Base-by-base conservation (phyloP, 2,888 invertebrate species). In the Sacculina carcini region DNA sequence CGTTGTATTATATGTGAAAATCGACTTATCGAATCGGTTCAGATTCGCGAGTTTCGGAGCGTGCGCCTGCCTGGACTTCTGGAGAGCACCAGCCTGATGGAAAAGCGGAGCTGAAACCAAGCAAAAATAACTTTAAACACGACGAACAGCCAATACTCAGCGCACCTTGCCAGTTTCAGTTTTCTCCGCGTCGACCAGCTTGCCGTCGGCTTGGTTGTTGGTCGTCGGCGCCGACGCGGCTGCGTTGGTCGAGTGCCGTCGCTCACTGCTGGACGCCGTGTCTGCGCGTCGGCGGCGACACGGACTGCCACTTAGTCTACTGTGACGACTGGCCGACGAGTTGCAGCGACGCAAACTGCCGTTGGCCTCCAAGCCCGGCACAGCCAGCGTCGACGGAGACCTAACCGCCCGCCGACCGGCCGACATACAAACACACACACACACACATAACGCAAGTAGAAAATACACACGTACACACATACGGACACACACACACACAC, bases 101-200 rank as follows among this genome's bases (percentile, higher is more conserved):
- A n/a, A n/a, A n/a, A n/a, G n/a, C n/a, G n/a, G n/a, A n/a, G n/a
- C n/a, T n/a, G n/a, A n/a, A n/a, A n/a, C n/a, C n/a, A n/a, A n/a
- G n/a, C n/a, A n/a, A n/a, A n/a, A n/a, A n/a, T n/a, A n/a, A n/a
- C n/a, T n/a, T n/a, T n/a, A n/a, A n/a, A n/a, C n/a, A n/a, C n/a
- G n/a, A n/a, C n/a, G n/a, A n/a, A n/a, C n/a, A n/a, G n/a, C n/a
- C n/a, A n/a, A n/a, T n/a, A n/a, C n/a, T n/a, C n/a, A n/a, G n/a
- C 48, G 44, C 36, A 55, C 55, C 52, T 46, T 57, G 16, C 94
- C 94, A 1, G 84, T 87, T 70, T 87, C 85, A 0, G 87, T 71
- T 64, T 81, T 85, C 63, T 94, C 94, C 0, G 73, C 74, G 66
- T 90, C 86, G 56, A 92, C 90, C 7, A 94, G 70, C 21, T 55